phyloP scores from a whole-genome alignment of 2,888 invertebrate genomes.

The Daptonema setosum region DNA sequence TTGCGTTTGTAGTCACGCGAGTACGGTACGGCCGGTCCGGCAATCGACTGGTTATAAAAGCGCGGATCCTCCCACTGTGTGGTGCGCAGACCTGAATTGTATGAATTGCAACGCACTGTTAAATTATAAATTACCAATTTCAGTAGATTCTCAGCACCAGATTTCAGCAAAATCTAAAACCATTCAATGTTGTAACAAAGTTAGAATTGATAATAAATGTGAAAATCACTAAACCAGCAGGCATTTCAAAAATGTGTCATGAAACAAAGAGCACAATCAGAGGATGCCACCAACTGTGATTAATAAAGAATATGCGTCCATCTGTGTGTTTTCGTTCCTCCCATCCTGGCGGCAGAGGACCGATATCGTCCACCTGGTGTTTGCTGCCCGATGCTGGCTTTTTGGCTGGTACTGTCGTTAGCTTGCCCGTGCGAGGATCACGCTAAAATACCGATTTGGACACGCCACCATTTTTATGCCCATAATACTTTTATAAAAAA shows the following conservation, averaged over 20 bases:
- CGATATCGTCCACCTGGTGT: slow-evolving; percentile 49
- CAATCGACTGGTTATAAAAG: slow-evolving; percentile 53
- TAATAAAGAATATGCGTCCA: slow-evolving; percentile 90
- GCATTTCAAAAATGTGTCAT: too few relatives aligned
- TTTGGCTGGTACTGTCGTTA: slow-evolving; percentile 54
- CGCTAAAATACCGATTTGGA: neutral
- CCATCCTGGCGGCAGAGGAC: slow-evolving; percentile 90
- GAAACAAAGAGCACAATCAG: too few relatives aligned
- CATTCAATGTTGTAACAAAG: too few relatives aligned
- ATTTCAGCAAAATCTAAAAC: too few relatives aligned
- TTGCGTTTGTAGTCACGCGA: slow-evolving; percentile 95
- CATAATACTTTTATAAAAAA: too few relatives aligned
- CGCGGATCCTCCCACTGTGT: slow-evolving; percentile 99
- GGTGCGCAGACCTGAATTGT: slow-evolving; percentile 65
- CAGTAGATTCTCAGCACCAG: too few relatives aligned
- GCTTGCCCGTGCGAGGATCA: slow-evolving; percentile 68
- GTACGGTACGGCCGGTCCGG: slow-evolving; percentile 92
- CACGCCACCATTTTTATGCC: too few relatives aligned
- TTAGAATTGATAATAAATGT: too few relatives aligned
- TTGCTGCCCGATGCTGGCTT: neutral
- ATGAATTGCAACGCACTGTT: too few relatives aligned
- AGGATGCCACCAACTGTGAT: slow-evolving; percentile 57
- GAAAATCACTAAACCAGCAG: too few relatives aligned
- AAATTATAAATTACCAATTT: too few relatives aligned
- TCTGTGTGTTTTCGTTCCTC: slow-evolving; percentile 87